Base-by-base conservation (phyloP, 2,888 invertebrate species). In the Coronaproctus castanopsis region DNA sequence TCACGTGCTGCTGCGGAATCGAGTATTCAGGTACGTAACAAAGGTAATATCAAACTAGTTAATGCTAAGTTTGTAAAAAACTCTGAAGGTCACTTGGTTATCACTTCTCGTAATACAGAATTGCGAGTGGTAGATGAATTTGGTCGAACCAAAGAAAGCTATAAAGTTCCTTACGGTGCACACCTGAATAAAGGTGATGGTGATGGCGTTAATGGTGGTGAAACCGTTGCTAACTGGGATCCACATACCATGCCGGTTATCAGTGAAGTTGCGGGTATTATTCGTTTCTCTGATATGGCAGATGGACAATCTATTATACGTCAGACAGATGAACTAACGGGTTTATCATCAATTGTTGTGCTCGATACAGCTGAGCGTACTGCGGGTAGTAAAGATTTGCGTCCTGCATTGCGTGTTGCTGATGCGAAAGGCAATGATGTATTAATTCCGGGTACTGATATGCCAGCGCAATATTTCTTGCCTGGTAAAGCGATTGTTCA, bases 131-230 rank as follows among this genome's bases (percentile, higher is more conserved):
- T 54, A 14, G 24, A 21, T 14, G 22, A 54, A 21, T 10, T 19
- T 20, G 52, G 52, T 20, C 8, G 3, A 21, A 21, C 8, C 5
- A 5, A 14, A 14, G 22, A 8, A 8, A 5, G 10, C n/a, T n/a
- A 21, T 54, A 54, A 54, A 21, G 14, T 54, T 21, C 24, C 22
- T 21, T 54, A 54, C 22, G 54, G 54, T 14, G 24, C 54, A n/a
- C 20, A 8, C 5, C n/a, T 54, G 22, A 8, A n/a, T 21, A n/a
- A 10, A 10, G 10, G 22, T 18, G 5, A 54, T 14, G 54, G 54
- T 14, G 14, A 5, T 21, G 5, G 8, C 3, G 24, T 54, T 54
- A 14, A 51, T 8, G 8, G 20, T 19, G 20, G 18, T 8, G 10
- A 10, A 14, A 18, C 48, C 5, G 5, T 52, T 19, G 8, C 19